Conservation (phyloP, 2,888 invertebrate genomes). For the Amblyteles armatorius region DNA sequence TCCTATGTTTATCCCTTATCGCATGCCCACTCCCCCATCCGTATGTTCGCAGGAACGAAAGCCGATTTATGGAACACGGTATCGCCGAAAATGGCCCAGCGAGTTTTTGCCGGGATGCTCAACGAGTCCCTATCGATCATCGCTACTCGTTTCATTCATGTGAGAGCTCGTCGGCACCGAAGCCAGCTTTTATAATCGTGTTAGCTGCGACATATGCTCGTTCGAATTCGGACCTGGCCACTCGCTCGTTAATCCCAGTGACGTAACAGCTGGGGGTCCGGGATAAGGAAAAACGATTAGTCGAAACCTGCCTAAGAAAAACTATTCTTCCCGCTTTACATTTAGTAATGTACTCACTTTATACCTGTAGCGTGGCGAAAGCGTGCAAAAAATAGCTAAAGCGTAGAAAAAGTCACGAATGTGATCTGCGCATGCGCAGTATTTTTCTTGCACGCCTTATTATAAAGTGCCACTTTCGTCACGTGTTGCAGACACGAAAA, state of each 20-base stretch:
- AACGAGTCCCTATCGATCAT: constrained; percentile 94
- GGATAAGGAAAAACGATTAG: too few species aligned
- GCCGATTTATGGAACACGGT: constrained; percentile 94
- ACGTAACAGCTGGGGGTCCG: constrained; percentile 60
- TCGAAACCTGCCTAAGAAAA: too few species aligned
- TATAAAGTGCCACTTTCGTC: too few species aligned
- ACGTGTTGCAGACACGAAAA: too few species aligned
- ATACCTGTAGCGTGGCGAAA: too few species aligned
- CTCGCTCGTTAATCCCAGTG: constrained; percentile 29
- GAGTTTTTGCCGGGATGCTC: constrained; percentile 93
- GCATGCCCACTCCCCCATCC: background rate
- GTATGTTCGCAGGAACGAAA: constrained; percentile 87
- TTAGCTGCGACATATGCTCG: background rate
- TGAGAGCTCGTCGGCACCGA: constrained; percentile 78
- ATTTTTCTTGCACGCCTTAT: too few species aligned
- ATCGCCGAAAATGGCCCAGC: constrained; percentile 95
- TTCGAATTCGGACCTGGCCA: background rate
- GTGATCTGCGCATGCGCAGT: too few species aligned
- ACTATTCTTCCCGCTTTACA: too few species aligned
- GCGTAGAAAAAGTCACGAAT: too few species aligned
- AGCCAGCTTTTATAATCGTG: constrained; percentile 5
- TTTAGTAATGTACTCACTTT: too few species aligned
- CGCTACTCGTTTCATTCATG: constrained; percentile 92
- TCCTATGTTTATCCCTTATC: background rate
- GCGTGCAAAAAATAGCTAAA: too few species aligned